Evolutionary conservation across 1,140 invertebrate species (phyloP).

Genomic region (Dufourea novaeangliae): DNA sequence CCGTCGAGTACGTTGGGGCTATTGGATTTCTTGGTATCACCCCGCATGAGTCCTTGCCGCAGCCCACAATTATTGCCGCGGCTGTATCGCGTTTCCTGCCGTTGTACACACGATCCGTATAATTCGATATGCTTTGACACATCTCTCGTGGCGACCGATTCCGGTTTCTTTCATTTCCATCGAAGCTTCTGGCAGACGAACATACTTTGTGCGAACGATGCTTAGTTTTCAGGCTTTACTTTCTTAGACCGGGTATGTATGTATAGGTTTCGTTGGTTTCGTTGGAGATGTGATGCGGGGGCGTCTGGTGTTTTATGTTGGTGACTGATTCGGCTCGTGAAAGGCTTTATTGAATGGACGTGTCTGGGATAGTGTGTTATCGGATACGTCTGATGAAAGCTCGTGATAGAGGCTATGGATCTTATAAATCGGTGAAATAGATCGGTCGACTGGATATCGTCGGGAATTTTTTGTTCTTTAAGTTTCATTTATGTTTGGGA

Average conservation of each 20-base stretch:
- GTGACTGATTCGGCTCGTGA: too few species aligned
- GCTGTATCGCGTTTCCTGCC: constrained; percentile 5
- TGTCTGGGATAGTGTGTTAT: too few species aligned
- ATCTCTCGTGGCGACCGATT: neutral
- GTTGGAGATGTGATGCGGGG: too few species aligned
- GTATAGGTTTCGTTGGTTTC: too few species aligned
- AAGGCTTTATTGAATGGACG: too few species aligned
- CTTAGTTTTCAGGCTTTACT: too few species aligned
- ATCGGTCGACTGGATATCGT: neutral
- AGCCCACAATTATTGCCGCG: neutral
- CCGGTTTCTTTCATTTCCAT: neutral
- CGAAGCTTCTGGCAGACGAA: neutral
- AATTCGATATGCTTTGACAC: neutral
- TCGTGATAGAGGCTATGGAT: neutral
- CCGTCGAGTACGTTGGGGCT: constrained; percentile 19
- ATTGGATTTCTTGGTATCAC: constrained; percentile 40
- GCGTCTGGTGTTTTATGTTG: too few species aligned
- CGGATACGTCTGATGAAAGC: neutral
- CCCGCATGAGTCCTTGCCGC: neutral
- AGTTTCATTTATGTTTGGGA: too few species aligned
- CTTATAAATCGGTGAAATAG: neutral
- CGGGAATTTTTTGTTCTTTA: neutral
- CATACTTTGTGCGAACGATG: neutral
- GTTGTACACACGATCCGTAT: neutral
- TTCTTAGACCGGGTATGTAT: too few species aligned